Base-by-base conservation (phyloP, 2,888 invertebrate species). In the Dasysyrphus tricinctus region DNA sequence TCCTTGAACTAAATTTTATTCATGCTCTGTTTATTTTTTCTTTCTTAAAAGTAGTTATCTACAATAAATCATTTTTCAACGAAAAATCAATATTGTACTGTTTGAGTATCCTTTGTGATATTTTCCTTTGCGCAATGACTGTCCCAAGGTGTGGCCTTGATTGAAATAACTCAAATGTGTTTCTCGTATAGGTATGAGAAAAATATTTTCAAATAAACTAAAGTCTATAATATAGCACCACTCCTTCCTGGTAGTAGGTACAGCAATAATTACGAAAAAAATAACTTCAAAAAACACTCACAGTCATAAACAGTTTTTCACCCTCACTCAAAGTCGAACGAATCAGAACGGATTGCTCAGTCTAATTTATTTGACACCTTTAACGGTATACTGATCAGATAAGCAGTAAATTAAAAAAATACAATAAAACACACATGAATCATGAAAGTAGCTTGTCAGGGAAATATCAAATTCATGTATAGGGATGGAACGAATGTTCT, bases 1-100 rank as follows among this genome's bases (percentile, higher is more conserved):
- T 80, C 85, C 85, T 85, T 85, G 85, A 81, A 80, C 85, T 85
- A 85, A 70, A 80, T 85, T 77, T 80, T 85, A 85, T 85, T 49
- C 85, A 85, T 74, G 85, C 73, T 74, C 77, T 47, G 39, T 74
- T 84, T 61, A 39, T 16, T 37, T 37, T 59, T 34, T 4, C 11
- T 37, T 32, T 6, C 8, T 24, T 54, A 6, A 44, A 44, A 44
- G 44, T 2, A 8, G 8, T 42, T 39, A 12, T 39, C 37, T 3
- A 14, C 5, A 16, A 63, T 80, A 80, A 74, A 80, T 77, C 34
- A 77, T 74, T 63, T 77, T 59, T 42, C 56, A 61, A 67, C 37
- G 24, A 37, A 56, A 77, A 59, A 65, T 69, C 69, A 54, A 69
- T 69, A 54, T 8, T 9, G 3, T 12, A 37, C 0, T 3, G 69